Percentiles rank a stretch among this genome's conserved stretches.
These are phyloP conservation scores for Crotalus horridus DNA, from an alignment of 2,113 vertebrate genomes.

Conservation along the genomic window DNA sequence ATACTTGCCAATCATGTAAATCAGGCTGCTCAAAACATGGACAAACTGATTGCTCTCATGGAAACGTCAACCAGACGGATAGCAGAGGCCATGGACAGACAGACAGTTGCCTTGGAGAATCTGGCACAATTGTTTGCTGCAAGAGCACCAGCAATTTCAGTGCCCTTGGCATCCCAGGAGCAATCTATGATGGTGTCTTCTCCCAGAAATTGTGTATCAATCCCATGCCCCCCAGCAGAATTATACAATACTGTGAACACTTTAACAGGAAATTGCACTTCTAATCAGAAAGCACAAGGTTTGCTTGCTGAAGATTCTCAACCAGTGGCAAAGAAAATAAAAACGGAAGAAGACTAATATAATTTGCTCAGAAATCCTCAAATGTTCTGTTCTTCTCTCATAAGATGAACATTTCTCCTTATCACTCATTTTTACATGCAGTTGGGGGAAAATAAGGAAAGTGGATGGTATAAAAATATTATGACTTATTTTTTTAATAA, in stretches of 20 bases:
- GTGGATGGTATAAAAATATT: neutral
- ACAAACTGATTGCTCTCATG: conserved; percentile 18
- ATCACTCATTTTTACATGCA: neutral
- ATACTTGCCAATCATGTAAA: neutral
- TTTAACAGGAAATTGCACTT: neutral
- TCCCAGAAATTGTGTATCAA: neutral
- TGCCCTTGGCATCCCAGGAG: neutral
- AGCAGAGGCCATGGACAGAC: conserved; percentile 27
- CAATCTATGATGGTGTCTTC: neutral
- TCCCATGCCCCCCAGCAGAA: neutral
- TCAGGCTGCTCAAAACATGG: conserved; percentile 22
- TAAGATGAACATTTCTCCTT: neutral
- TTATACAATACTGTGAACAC: neutral
- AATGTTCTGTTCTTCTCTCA: neutral
- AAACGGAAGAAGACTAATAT: conserved; percentile 8
- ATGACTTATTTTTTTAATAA: neutral
- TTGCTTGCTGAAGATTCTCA: neutral
- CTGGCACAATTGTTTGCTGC: conserved; percentile 15
- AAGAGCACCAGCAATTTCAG: neutral
- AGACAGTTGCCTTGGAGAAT: conserved; percentile 22
- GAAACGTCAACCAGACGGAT: conserved; percentile 12
- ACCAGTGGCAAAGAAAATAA: conserved; percentile 25
- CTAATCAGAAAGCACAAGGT: neutral
- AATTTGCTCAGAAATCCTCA: neutral
- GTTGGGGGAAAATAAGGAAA: neutral